Percentiles rank a stretch among this genome's conserved stretches.
These are phyloP conservation scores for Percopsis transmontana DNA, from an alignment of 2,113 vertebrate species.

Conservation along the genomic window DNA sequence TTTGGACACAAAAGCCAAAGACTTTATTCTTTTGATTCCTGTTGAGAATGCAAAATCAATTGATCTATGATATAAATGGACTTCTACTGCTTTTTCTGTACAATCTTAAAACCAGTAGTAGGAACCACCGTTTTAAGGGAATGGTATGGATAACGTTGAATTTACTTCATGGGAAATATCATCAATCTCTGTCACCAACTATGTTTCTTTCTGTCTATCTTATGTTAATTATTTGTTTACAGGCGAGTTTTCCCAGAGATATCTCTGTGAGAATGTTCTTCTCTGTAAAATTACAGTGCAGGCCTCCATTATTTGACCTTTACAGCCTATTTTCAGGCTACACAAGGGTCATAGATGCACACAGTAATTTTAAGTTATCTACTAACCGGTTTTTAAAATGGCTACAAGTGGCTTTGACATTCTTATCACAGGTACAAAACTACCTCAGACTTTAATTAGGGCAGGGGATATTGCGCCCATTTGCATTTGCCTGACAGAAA, in stretches of 20 bases:
- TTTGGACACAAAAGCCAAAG: conserved; percentile 74
- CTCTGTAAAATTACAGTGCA: conserved; percentile 8
- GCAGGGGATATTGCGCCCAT: conserved; percentile 27
- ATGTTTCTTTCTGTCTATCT: conserved; percentile 24
- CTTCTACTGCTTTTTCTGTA: conserved; percentile 42
- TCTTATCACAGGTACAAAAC: conserved; percentile 67
- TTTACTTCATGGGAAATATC: conserved; percentile 46
- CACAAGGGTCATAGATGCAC: conserved; percentile 5
- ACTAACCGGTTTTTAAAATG: conserved; percentile 38
- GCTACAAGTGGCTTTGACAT: conserved; percentile 55
- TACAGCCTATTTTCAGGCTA: conserved; percentile 11
- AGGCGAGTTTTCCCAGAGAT: conserved; percentile 47
- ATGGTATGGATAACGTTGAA: conserved; percentile 34
- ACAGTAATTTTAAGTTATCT: conserved; percentile 20
- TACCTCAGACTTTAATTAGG: conserved; percentile 73
- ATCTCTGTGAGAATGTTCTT: conserved; percentile 19
- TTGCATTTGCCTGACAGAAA: conserved; percentile 43
- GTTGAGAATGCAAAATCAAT: conserved; percentile 35
- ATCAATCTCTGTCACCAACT: conserved; percentile 41
- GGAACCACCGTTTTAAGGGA: conserved; percentile 27
- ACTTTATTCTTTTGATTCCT: conserved; percentile 48
- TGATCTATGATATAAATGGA: conserved; percentile 25
- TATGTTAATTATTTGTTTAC: conserved; percentile 70
- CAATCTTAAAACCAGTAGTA: conserved; percentile 56
- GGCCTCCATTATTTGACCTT: not conserved